Base-by-base conservation (phyloP, 2,888 invertebrate genomes). In the Stenurella melanura region DNA sequence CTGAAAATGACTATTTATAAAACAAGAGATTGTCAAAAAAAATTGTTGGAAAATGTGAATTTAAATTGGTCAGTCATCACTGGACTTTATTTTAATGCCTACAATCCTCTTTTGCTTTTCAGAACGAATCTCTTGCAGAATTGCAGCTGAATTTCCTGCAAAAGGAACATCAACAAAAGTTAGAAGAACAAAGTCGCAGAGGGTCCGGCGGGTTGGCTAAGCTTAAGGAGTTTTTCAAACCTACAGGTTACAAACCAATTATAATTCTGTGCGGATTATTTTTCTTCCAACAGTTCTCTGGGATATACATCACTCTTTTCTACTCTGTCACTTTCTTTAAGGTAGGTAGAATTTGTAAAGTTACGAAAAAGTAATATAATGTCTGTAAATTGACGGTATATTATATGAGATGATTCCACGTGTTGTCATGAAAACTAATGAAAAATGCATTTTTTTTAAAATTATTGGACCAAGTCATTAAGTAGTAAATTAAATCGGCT, bases 231-330 rank as follows among this genome's bases (percentile, higher is more conserved):
- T 91, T 92, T 79, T 78, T 90, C 11, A 90, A 90, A 82, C 92
- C 92, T 0, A 92, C 92, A 1, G 92, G 92, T 12, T 92, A 92
- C 87, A 93, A 93, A 83, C 93, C 93, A 0, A 84, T 93, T 82
- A 76, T 90, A 10, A 90, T 93, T 64, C 88, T 93, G 15, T 89
- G 91, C 76, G 89, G 91, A 11, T 86, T 93, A 15, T 93, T 93
- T 85, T 87, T 91, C 61, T 91, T 92, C 82, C 93, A 93, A 85
- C 92, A 93, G 82, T 92, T 92, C 80, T 90, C 92, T 26, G 93
- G 93, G 57, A 92, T 93, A 79, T 93, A 93, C 82, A 91, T 92
- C 9, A 92, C 92, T 0, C 87, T 93, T 0, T 93, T 93, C 86
- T 93, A 92, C 84, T 92, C 93, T 0, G 92, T 93, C 26, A 91